Conservation (phyloP, 2,888 invertebrate genomes). For the Trichopoda pennipes region DNA sequence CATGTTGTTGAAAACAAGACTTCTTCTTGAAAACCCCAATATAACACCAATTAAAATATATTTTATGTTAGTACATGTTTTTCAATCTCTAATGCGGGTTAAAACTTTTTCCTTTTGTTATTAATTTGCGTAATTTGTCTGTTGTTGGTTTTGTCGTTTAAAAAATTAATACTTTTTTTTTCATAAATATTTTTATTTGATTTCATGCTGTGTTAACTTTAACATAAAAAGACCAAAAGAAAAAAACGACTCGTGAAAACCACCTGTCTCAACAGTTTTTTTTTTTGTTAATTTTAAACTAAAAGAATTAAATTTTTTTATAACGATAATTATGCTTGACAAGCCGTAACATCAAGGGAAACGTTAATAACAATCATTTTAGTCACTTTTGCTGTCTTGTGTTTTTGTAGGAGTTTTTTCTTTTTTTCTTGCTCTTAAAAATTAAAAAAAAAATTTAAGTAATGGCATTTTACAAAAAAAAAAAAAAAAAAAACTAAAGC, state of each 20-base stretch:
- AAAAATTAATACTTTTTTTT: constrained; percentile 21
- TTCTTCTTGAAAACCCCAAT: too few relatives aligned
- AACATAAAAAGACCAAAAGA: constrained; percentile 22
- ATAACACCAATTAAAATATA: too few relatives aligned
- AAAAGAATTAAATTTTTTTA: constrained; percentile 22
- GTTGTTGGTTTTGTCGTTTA: background rate
- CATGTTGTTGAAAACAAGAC: too few relatives aligned
- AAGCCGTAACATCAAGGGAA: constrained; percentile 65
- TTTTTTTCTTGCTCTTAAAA: background rate
- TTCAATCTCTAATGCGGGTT: too few relatives aligned
- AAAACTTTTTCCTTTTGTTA: background rate
- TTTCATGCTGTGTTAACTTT: constrained; percentile 62
- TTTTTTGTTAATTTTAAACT: constrained; percentile 17
- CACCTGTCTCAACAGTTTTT: constrained; percentile 41
- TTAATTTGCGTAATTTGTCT: constrained; percentile 29
- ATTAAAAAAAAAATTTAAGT: constrained; percentile 10
- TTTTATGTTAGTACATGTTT: too few relatives aligned
- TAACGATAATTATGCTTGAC: constrained; percentile 63
- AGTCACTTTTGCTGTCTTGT: background rate
- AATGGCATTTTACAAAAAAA: background rate
- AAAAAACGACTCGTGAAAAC: constrained; percentile 22
- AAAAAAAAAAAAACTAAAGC: background rate
- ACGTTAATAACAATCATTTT: constrained; percentile 55
- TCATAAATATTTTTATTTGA: constrained; percentile 49
- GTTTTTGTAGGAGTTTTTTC: background rate